A percentile compares a stretch with the other conserved stretches of the same genome.
Evolutionary conservation across 2,113 vertebrate species (phyloP).

Genomic region (Sitta europaea): DNA sequence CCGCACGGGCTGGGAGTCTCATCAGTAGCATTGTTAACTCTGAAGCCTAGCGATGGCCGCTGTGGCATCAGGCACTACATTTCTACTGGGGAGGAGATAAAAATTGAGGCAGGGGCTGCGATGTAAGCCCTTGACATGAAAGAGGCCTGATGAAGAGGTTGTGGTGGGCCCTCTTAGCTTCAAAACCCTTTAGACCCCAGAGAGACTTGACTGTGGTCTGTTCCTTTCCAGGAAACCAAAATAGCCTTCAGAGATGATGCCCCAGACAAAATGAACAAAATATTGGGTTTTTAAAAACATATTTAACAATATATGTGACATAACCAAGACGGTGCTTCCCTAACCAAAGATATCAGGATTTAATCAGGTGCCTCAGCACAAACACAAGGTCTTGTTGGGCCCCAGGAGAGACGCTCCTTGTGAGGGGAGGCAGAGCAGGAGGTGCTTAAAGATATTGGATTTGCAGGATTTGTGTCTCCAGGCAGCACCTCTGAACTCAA

Average conservation of each 20-base stretch:
- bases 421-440: neutral
- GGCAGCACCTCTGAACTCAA: neutral
- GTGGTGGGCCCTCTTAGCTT: neutral
- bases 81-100: neutral
- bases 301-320: accelerated
- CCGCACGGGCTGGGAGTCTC: neutral
- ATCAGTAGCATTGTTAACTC: neutral
- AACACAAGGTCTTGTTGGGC: neutral
- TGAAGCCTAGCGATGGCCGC: neutral
- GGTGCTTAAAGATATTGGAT: neutral
- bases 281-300: accelerated
- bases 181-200: neutral
- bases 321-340: neutral
- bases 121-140: neutral
- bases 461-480: neutral
- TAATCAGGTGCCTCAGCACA: neutral
- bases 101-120: neutral
- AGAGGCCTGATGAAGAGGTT: neutral
- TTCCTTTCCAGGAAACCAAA: neutral
- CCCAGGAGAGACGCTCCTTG: neutral
- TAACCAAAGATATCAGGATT: neutral
- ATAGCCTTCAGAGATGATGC: neutral
- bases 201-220: neutral
- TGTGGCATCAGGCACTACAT: neutral
- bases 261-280: neutral